Percentiles rank a stretch among this genome's conserved stretches.
Evolutionary conservation across 2,113 vertebrate species (phyloP).

Genomic region (Chionis minor): DNA sequence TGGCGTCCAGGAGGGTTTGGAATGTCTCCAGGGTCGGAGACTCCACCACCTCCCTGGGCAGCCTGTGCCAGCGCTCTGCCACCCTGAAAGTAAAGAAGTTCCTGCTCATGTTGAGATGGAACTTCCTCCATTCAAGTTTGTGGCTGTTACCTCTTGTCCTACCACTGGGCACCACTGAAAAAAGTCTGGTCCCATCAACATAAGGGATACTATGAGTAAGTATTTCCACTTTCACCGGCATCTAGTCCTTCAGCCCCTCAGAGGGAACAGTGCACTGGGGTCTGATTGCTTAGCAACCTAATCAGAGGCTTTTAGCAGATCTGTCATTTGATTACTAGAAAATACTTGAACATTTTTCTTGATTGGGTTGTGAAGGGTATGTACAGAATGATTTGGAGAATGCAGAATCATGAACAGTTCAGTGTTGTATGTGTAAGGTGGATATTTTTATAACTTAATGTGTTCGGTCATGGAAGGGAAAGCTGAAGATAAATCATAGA

Average conservation of each 20-base stretch:
- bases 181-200: background rate
- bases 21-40: too few species aligned
- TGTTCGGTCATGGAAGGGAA: background rate
- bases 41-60: too few species aligned
- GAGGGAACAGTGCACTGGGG: background rate
- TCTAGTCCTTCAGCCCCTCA: background rate
- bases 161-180: too few species aligned
- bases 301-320: background rate
- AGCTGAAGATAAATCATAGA: background rate
- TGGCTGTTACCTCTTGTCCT: too few species aligned
- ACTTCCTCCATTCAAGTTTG: too few species aligned
- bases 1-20: too few species aligned
- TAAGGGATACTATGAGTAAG: background rate
- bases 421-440: background rate
- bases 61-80: too few species aligned
- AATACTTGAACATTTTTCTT: background rate
- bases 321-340: slow-evolving; percentile 19
- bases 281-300: slow-evolving; percentile 19
- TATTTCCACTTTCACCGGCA: background rate
- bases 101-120: too few species aligned
- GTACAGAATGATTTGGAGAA: background rate
- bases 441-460: background rate
- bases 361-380: background rate
- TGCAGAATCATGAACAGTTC: background rate
- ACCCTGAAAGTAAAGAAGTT: too few species aligned